Conservation (phyloP, 2,888 invertebrate species). For the Cephus pulcher region DNA sequence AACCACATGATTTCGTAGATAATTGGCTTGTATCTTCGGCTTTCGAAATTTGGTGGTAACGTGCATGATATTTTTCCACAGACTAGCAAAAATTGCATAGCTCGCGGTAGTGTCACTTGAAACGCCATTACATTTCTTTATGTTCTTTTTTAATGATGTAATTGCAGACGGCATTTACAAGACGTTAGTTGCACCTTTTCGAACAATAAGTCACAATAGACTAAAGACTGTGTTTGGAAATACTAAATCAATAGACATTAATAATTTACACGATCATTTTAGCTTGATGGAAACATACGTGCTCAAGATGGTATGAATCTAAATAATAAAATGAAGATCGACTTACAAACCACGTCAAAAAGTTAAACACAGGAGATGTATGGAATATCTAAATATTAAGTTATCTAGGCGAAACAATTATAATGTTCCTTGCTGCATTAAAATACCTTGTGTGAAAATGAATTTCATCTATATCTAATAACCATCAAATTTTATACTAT, state of each 20-base stretch:
- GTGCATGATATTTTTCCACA: constrained; percentile 40
- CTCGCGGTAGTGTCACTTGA: neutral
- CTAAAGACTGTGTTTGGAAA: neutral
- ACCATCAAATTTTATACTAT: no score
- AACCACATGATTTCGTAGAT: constrained; percentile 37
- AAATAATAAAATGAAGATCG: neutral
- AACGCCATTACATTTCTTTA: neutral
- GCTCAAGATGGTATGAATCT: neutral
- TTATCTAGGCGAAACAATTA: neutral
- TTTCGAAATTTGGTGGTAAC: constrained; percentile 38
- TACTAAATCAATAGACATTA: neutral
- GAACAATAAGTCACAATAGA: neutral
- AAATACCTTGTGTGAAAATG: no score
- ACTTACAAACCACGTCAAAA: neutral
- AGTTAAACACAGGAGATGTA: neutral
- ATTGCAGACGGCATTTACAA: neutral
- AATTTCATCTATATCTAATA: no score
- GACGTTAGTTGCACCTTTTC: neutral
- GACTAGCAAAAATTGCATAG: constrained; percentile 24
- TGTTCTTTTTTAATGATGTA: neutral
- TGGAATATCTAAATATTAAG: neutral
- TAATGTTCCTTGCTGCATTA: neutral
- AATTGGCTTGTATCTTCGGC: constrained; percentile 19
- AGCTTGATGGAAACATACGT: neutral
- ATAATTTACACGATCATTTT: neutral